Evolutionary conservation across 2,797 vertebrate species (phyloP), one percentile per base, ranked within the genome.

Genomic region (Bovichtus diacanthus): DNA sequence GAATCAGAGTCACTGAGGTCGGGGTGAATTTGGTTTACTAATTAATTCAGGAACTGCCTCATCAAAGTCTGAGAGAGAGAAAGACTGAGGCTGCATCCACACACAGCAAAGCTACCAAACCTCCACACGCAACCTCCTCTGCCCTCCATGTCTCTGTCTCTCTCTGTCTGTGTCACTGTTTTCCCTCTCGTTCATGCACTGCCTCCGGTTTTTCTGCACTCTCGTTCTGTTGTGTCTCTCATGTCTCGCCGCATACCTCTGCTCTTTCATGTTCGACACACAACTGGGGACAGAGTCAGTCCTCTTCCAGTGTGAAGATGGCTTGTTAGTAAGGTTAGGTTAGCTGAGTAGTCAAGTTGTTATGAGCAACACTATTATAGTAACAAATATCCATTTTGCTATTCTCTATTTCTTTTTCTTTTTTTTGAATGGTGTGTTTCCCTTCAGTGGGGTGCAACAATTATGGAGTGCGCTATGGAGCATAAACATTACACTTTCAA

Each of bases 11-110:
- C 70, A 27, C 46, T 10, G 58, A 74, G 74, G 36, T 3, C 11
- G 27, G 55, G 74, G 19, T 78, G 74, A 84, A 67, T 76, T 50
- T 2, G 53, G 23, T 83, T 83, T 56, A 68, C 80, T 84, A 87
- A 89, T 87, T 88, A 58, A 87, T 92, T 84, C 70, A 87, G 73
- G 69, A 80, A 78, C 47, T 59, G 84, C 51, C 49, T 87, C 83
- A 69, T 88, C 82, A 81, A 76, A 78, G 81, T 51, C 74, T 82
- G 49, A 68, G 70, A 53, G 62, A 71, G 23, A 55, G 70, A n/a
- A n/a, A n/a, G n/a, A 75, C 11, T 2, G 84, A 74, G 56, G 70
- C 56, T n/a, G 68, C 56, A n/a, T 68, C 61, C 46, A 6, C 60
- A n/a, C 63, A 21, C 64, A 61, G 29, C 78, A 12, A 39, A 73